Conservation (phyloP, 2,888 invertebrate genomes). For the Apomyelois bistriatella region DNA sequence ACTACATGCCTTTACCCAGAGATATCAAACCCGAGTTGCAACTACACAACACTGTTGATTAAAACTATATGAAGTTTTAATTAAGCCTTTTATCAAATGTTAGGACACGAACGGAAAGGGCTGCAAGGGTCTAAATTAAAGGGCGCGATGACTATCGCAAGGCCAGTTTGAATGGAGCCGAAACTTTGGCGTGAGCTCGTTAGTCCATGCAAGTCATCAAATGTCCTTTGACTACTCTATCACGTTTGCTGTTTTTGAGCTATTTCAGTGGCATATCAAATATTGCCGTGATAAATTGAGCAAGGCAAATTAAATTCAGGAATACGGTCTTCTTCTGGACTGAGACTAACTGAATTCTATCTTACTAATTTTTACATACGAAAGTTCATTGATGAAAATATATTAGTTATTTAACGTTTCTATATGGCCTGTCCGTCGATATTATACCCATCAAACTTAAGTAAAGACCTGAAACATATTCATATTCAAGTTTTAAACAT, state of each 20-base stretch:
- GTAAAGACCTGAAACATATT: too few relatives aligned
- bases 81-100: slow-evolving; percentile 61
- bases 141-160: slow-evolving; percentile 65
- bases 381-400: too few relatives aligned
- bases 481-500: too few relatives aligned
- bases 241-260: slow-evolving; percentile 45
- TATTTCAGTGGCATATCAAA: slow-evolving; percentile 30
- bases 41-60: slow-evolving; percentile 36
- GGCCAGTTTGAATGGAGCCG: slow-evolving; percentile 64
- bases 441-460: too few relatives aligned
- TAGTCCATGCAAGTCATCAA: slow-evolving; percentile 48
- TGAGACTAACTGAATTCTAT: too few relatives aligned
- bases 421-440: too few relatives aligned
- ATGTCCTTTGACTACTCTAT: slow-evolving; percentile 55
- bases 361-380: too few relatives aligned
- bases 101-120: slow-evolving; percentile 34
- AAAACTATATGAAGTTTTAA: slow-evolving; percentile 63
- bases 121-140: slow-evolving; percentile 46
- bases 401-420: too few relatives aligned
- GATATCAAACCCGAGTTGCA: slow-evolving; percentile 15
- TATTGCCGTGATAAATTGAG: background rate
- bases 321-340: too few relatives aligned
- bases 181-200: slow-evolving; percentile 60
- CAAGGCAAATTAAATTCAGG: background rate
- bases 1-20: background rate